Conservation (phyloP, 2,113 vertebrate genomes). For the Pteruthius melanotis region DNA sequence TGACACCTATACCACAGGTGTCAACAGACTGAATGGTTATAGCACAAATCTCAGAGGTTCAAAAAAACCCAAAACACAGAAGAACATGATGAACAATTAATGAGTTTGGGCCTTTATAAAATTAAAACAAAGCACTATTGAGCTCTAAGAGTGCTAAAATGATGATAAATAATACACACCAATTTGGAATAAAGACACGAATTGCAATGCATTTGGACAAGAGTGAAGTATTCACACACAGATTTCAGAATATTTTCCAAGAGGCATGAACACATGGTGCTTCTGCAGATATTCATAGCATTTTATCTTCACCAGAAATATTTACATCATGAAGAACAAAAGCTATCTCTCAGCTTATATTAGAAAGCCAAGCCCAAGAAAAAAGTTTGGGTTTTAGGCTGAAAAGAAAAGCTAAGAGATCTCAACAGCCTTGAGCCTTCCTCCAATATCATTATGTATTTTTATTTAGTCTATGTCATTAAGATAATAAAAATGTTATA, state of each 20-base stretch:
- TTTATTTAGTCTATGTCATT: not conserved
- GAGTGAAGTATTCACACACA: not conserved
- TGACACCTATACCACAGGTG: not conserved
- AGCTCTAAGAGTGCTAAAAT: not conserved
- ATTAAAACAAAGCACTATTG: not conserved
- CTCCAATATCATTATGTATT: not conserved
- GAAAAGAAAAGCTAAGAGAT: not conserved
- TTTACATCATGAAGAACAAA: not conserved
- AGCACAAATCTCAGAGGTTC: not conserved
- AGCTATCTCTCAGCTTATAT: not conserved
- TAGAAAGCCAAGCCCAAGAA: not conserved
- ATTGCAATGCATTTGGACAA: not conserved
- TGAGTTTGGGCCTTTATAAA: not conserved
- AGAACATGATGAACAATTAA: not conserved
- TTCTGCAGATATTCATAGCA: slow-evolving; percentile 1
- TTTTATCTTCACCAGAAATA: slow-evolving; percentile 19
- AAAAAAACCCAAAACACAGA: not conserved
- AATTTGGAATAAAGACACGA: not conserved
- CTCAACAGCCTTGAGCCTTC: not conserved
- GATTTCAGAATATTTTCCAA: not conserved
- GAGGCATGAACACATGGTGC: not conserved
- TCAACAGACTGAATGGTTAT: not conserved
- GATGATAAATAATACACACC: not conserved
- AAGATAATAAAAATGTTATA: slow-evolving; percentile 9
- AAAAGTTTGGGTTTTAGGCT: not conserved